Evolutionary conservation across 2,888 invertebrate genomes (phyloP), one percentile per base, ranked within the genome.

Genomic region (Boloria euphrosyne): DNA sequence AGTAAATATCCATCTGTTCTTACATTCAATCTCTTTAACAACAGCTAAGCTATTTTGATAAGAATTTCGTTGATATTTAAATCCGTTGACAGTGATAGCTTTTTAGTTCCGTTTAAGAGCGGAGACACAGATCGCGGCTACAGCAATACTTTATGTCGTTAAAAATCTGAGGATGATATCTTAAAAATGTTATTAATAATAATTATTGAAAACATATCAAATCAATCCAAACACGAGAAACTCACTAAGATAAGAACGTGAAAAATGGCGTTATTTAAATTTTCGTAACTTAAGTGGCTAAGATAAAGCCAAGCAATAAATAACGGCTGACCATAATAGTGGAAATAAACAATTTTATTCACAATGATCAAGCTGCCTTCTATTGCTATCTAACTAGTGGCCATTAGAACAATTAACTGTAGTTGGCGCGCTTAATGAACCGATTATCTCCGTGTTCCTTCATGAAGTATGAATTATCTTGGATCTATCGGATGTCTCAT

Each of bases 371-470:
- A 54, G 63, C 31, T 38, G 31, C 63, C 82, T 82, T 84, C 82
- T 84, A 86, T 84, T 84, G 82, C 83, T 77, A 75, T 80, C 78
- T 79, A 83, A 86, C 84, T 79, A 78, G 76, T 78, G 72, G 75
- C 80, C 83, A 85, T 89, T 89, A 85, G 87, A 83, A 85, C 87
- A 89, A 90, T 90, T 89, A 89, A 83, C 80, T 74, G 76, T 80
- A 80, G 80, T 80, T 80, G 78, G 78, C 76, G 73, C 74, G 74
- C 76, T 84, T 87, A 86, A 86, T 82, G 85, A 87, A 81, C 77
- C 86, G 86, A 87, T 87, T 86, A 86, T 85, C 75, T 69, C 68
- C 71, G 73, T 70, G 71, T 66, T 67, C 64, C 65, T 68, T 44
- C 66, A 72, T 70, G 67, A 71, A 59, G 67, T 60, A 67, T 54